Conservation (phyloP, 2,113 vertebrate genomes). For the Pterophyllum scalare region DNA sequence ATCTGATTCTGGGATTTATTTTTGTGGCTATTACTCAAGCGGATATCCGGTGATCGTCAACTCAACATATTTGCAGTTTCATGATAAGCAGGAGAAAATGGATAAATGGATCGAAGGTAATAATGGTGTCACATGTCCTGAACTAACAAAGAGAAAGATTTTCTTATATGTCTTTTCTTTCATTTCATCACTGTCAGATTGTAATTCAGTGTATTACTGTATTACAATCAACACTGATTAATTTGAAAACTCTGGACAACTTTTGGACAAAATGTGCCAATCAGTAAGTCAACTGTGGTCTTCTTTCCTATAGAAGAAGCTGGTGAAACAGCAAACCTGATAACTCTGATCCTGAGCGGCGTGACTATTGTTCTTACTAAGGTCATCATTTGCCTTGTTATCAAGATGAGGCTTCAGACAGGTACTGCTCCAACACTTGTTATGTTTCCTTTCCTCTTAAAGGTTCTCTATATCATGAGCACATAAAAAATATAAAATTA, state of each 20-base stretch:
- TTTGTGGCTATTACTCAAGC: slow-evolving; percentile 1
- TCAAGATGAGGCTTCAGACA: neutral
- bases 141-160: rapidly evolving
- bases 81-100: neutral
- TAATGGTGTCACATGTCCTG: rapidly evolving
- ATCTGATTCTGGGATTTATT: neutral
- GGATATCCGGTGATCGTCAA: neutral
- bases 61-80: neutral
- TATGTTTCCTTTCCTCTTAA: neutral
- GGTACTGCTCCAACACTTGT: rapidly evolving
- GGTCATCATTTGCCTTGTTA: neutral
- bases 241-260: rapidly evolving
- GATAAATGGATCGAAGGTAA: neutral
- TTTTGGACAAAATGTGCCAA: neutral
- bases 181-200: neutral
- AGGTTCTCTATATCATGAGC: rapidly evolving
- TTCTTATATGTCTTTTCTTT: too few relatives aligned
- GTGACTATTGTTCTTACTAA: neutral
- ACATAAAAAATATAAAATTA: too few relatives aligned
- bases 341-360: neutral
- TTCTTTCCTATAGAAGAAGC: neutral
- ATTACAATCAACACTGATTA: neutral
- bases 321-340: neutral
- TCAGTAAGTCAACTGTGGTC: neutral
- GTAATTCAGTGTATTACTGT: neutral